Base-by-base conservation (phyloP, 2,888 invertebrate species). In the Pollenia angustigena region DNA sequence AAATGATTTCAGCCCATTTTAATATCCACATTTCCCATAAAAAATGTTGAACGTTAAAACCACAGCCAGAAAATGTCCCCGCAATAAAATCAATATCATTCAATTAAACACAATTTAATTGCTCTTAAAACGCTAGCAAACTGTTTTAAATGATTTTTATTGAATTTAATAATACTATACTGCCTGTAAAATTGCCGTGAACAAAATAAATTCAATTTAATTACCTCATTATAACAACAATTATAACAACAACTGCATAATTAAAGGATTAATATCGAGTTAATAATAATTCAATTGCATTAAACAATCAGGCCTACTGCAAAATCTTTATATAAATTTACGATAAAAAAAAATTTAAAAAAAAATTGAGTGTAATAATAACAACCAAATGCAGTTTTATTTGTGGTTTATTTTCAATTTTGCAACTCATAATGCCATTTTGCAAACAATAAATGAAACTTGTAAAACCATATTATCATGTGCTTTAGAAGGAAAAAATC, bases 211-310 rank as follows among this genome's bases (percentile, higher is more conserved):
- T 74, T 42, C 40, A 81, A 48, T 80, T 80, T 62, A 64, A 64
- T 56, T 48, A 48, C 46, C 40, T 58, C 42, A 74, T 56, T 54
- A 48, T 16, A 68, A 42, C 32, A 32, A 42, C 32, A 32, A 32
- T 32, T 32, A 32, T 44, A 81, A 74, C 32, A 81, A 75, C n/a
- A 64, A 40, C 78, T 42, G 48, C 23, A 83, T 71, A 64, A 83
- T 78, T 78, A 83, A 71, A 16, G 42, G 56, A 78, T 72, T 58
- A 83, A 71, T 48, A 62, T 46, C 23, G 42, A 72, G 52, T 71
- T 71, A 60, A 80, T 78, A 62, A 69, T 81, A 72, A 54, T 72
- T 58, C 44, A 40, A 71, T 68, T 68, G 40, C 66, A 87, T 76
- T 80, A 32, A 81, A 68, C 11, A 81, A 56, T 50, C 66, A 50